A percentile compares a stretch with the other conserved stretches of the same genome.
These are phyloP conservation scores for Danaus plexippus DNA, from an alignment of 1,140 invertebrate genomes.

Conservation along the genomic window DNA sequence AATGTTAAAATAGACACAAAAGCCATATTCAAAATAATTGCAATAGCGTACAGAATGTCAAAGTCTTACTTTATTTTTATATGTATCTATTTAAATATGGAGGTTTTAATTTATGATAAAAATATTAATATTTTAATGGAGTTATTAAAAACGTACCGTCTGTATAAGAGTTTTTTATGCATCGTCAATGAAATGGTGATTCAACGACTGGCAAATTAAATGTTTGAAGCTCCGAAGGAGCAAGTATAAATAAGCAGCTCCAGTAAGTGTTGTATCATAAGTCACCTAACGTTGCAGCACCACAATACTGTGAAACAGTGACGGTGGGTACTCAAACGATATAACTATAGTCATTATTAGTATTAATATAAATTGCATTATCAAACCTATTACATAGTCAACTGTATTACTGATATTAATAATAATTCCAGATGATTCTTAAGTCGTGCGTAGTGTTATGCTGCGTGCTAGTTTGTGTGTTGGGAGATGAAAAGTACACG, in stretches of 20 bases:
- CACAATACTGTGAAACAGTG: slow-evolving; percentile 7
- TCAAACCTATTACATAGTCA: neutral
- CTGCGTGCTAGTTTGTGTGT: slow-evolving; percentile 6
- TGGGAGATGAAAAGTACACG: slow-evolving; percentile 10
- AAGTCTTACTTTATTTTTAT: too few relatives aligned
- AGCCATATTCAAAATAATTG: too few relatives aligned
- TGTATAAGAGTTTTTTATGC: slow-evolving; percentile 31
- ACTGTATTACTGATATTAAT: slow-evolving; percentile 3
- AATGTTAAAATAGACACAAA: too few relatives aligned
- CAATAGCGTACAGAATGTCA: too few relatives aligned
- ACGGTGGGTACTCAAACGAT: slow-evolving; percentile 16
- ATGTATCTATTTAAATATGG: too few relatives aligned
- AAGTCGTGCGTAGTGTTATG: slow-evolving; percentile 2
- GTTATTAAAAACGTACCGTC: too few relatives aligned
- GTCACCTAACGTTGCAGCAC: slow-evolving; percentile 23
- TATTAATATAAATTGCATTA: too few relatives aligned
- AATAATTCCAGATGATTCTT: slow-evolving; percentile 4
- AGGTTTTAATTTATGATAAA: too few relatives aligned
- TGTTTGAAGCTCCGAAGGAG: slow-evolving; percentile 29
- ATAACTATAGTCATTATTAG: neutral
- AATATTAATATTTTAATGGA: too few relatives aligned
- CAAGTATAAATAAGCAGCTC: slow-evolving; percentile 43
- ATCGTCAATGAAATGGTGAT: slow-evolving; percentile 39
- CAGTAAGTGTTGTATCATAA: slow-evolving; percentile 32
- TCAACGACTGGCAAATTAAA: slow-evolving; percentile 46